Evolutionary conservation across 2,888 invertebrate genomes (phyloP), one percentile per base, ranked within the genome.

Genomic region (Limnephilus lunatus): DNA sequence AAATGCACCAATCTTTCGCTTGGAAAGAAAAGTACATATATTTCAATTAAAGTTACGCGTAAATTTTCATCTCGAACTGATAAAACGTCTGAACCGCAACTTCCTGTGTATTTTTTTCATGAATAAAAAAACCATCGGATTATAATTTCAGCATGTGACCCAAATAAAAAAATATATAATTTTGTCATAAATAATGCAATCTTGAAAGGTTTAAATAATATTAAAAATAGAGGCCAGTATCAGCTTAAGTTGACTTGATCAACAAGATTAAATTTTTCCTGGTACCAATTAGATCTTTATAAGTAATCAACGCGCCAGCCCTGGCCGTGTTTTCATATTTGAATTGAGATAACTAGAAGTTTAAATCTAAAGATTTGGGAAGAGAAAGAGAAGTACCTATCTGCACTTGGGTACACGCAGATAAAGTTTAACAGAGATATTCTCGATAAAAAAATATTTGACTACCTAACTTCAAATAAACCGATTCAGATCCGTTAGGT

Each of bases 281-380:
- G 1, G 5, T 14, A 35, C 82, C 7, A 32, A 32, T 83, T 14
- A 83, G 31, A 35, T 35, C 19, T 83, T 32, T 19, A 32, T 15
- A 83, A 32, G 82, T 32, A 31, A 83, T 83, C 32, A 82, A 82
- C 14, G 82, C 30, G 19, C 12, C 31, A 19, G 31, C 31, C 14
- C 14, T 3, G 82, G 82, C 82, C 15, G 32, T 83, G 82, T 83
- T 83, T 35, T 83, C 19, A 83, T 83, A 30, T 83, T 83, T 83
- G 82, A 32, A 83, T 83, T 83, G 32, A 31, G 82, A 83, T 83
- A 83, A 30, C 82, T 14, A 15, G 31, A 82, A 83, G 82, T 31
- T 82, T 32, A 83, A 35, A 83, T 19, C 32, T 15, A 25, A 35
- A 32, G 82, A 82, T 82, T 82, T 9, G 32, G 9, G 5, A 25